Evolutionary conservation across 2,888 invertebrate genomes (phyloP), one percentile per base, ranked within the genome.

Genomic region (Sesamia inferens): DNA sequence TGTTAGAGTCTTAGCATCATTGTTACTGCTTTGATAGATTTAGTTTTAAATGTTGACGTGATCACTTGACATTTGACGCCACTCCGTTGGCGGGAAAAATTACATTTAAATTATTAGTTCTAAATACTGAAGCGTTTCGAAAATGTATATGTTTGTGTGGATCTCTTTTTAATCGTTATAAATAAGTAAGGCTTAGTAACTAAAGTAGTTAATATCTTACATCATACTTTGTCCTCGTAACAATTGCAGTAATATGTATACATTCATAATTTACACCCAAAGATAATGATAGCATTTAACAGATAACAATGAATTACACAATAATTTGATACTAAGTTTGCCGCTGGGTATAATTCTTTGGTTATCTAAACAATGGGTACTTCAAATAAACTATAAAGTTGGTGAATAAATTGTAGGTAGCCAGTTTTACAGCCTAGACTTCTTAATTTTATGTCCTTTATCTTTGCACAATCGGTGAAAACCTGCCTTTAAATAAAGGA

Each of bases 221-320:
- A 58, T 67, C 42, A 58, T 65, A 71, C 8, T 64, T 71, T 79
- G 57, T 31, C 84, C 79, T 84, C 69, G 84, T 81, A 77, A 84
- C 70, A 76, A 57, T 78, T 71, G 47, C 54, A 74, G 39, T 68
- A 67, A 61, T 47, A 72, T 57, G 58, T 65, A 55, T 24, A 76
- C 62, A 63, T 64, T 74, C 16, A 68, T 68, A 79, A 85, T 76
- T 72, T 74, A 83, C 61, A 68, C 62, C 22, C 48, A 62, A 69
- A 79, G 86, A 82, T 84, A 81, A 79, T 76, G 82, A 79, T 84
- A 84, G 67, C 64, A 54, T 73, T 85, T 66, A 47, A 54, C 42
- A 68, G 85, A 85, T 85, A 86, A 79, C 72, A 78, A 67, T 48
- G 42, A 67, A 74, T 84, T 81, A 84, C 82, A 76, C 68, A 86